Base-by-base conservation (phyloP, 2,888 invertebrate species). In the Melipona beecheii region DNA sequence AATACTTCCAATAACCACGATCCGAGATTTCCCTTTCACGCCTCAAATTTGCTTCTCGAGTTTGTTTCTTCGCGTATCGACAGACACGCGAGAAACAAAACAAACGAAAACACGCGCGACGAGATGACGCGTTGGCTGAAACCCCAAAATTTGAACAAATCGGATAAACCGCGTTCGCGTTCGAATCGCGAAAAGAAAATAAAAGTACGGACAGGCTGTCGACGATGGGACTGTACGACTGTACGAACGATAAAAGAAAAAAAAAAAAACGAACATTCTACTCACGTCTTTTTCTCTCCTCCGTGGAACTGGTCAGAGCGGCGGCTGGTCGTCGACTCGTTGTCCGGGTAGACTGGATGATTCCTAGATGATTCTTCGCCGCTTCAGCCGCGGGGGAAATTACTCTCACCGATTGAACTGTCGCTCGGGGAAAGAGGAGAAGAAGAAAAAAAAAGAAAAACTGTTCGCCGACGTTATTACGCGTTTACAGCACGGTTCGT, bases 261-360 rank as follows among this genome's bases (percentile, higher is more conserved):
- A 36, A 36, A 6, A 31, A n/a, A 31, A 36, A 65, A 62, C n/a
- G 17, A 58, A 64, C 19, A 72, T 54, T 31, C 84, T 90, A 89
- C 89, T 89, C 90, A 89, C 89, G 85, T 89, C 68, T 86, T 83
- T 81, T 69, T 86, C 87, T 90, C 87, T 83, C 74, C 77, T 83
- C 62, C 50, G 77, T 81, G 65, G 49, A n/a, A 78, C 71, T 76
- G 65, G 80, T 76, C 79, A 56, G 36, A 71, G 64, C 54, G 50
- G 64, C 21, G 36, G 64, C 65, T 73, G 74, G 31, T 82, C 70
- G 82, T 82, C 75, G 83, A 75, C 71, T 71, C 50, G 54, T 58
- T 27, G 78, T 65, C 58, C 60, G 54, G 54, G 15, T 68, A 31
- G 56, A 31, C 24, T 83, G 11, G 43, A 43, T 43, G 43, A 71